A percentile compares a stretch with the other conserved stretches of the same genome.
Conservation (phyloP, 2,113 vertebrate genomes). For the Toxotes chatareus region DNA sequence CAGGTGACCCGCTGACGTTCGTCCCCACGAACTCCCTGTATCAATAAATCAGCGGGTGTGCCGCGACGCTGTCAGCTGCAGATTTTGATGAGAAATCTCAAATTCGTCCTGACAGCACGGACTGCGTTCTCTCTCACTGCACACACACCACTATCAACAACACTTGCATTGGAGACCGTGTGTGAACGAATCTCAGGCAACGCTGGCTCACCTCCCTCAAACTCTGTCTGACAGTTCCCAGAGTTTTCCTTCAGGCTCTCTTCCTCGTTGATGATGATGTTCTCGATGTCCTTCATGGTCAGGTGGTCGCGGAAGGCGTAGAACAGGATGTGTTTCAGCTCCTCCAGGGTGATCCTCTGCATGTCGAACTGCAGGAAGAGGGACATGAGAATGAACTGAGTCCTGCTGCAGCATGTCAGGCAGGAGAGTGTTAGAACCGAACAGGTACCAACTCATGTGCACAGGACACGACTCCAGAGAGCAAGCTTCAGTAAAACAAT, state of each 20-base stretch:
- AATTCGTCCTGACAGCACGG: conserved; percentile 53
- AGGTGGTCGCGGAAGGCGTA: conserved; percentile 98
- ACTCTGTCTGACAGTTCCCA: conserved; percentile 96
- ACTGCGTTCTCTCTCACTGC: background rate
- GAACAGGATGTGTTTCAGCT: conserved; percentile 98
- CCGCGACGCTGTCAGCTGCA: conserved; percentile 30
- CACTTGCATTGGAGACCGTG: background rate
- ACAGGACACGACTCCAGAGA: background rate
- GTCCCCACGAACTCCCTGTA: conserved; percentile 25
- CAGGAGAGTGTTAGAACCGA: background rate
- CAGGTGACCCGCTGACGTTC: conserved; percentile 52
- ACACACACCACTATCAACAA: conserved; percentile 8
- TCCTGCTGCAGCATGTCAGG: background rate
- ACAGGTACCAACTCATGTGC: background rate
- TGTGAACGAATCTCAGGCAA: conserved; percentile 10
- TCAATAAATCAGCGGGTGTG: conserved; percentile 72
- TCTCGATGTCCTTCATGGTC: conserved; percentile 99
- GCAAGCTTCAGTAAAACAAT: conserved; percentile 2
- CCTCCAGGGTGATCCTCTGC: conserved; percentile 97
- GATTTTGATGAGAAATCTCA: conserved; percentile 34
- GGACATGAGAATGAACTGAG: background rate
- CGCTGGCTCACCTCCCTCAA: conserved; percentile 89
- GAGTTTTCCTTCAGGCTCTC: conserved; percentile 97
- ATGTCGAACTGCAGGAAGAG: conserved; percentile 92
- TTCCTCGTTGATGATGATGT: conserved; percentile 98